Evolutionary conservation across 1,140 invertebrate genomes (phyloP).

Genomic region (Danaus plexippus): DNA sequence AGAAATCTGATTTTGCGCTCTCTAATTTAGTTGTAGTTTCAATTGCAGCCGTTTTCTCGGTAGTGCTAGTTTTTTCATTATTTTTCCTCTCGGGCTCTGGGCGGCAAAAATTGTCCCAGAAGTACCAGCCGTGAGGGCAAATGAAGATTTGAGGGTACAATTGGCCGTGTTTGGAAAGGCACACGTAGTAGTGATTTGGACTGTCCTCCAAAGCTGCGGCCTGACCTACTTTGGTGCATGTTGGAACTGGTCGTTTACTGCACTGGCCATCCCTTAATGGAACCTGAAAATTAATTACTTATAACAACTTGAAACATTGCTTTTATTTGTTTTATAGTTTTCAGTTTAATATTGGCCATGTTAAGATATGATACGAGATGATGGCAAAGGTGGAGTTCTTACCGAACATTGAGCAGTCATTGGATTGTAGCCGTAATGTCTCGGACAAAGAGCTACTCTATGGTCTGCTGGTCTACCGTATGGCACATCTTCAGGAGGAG

Average conservation of each 20-base stretch:
- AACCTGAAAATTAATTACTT: conserved; percentile 36
- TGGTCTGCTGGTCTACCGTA: conserved; percentile 51
- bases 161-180: conserved; percentile 30
- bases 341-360: neutral
- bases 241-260: conserved; percentile 34
- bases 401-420: conserved; percentile 56
- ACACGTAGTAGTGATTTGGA: conserved; percentile 57
- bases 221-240: conserved; percentile 41
- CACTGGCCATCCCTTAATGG: conserved; percentile 49
- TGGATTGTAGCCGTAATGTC: conserved; percentile 54
- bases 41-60: conserved; percentile 7
- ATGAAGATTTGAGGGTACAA: conserved; percentile 57
- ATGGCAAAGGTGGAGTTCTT: conserved; percentile 16
- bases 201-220: conserved; percentile 33
- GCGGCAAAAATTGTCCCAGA: conserved; percentile 45
- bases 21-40: conserved; percentile 17
- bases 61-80: conserved; percentile 11
- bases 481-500: conserved; percentile 45
- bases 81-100: conserved; percentile 25
- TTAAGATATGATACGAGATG: neutral
- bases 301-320: neutral
- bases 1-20: conserved; percentile 38
- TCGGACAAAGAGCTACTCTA: conserved; percentile 45
- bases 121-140: conserved; percentile 59
- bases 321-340: no score